Base-by-base conservation (phyloP, 2,113 vertebrate species). In the Brachyistius frenatus region DNA sequence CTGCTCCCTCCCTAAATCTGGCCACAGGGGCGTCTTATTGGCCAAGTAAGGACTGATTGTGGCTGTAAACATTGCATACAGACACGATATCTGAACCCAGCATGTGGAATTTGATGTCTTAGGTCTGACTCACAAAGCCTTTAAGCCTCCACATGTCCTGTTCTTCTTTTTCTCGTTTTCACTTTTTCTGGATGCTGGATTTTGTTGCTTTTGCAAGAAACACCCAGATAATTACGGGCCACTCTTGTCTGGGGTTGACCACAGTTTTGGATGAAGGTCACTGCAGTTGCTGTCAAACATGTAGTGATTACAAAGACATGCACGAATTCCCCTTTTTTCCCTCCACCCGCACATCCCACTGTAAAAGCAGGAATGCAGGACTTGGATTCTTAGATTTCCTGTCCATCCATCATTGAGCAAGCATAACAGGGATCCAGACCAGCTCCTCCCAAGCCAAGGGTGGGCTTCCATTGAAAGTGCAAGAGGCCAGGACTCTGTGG, bases 71-170 rank as follows among this genome's bases (percentile, higher is more conserved):
- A 90, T 94, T 71, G 76, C 93, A 91, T 73, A 82, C 76, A 91
- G 90, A 89, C 91, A 90, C 80, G 86, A 93, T 92, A 93, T 94
- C 87, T 93, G 88, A 90, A 88, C 83, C 92, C 88, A 80, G 81
- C 85, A 80, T 93, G 93, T 92, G 93, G 92, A 94, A 94, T 93
- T 92, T 93, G 80, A 88, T 92, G 92, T 92, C 89, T 91, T 82
- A 83, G 86, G 82, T 90, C 83, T 85, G 91, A 92, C 89, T 90
- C 88, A 89, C 75, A 90, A 88, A 92, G 87, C 79, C 86, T 85
- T 90, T 90, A 86, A 88, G 77, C 87, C 83, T 73, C 69, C 85
- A 81, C 73, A 86, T 84, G 81, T 87, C 68, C 56, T 65, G 53
- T 70, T 50, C 61, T 78, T 69, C 32, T 39, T 71, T 66, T 71